A percentile compares a stretch with the other conserved stretches of the same genome.
These are phyloP conservation scores for Therioaphis trifolii DNA, from an alignment of 2,888 invertebrate genomes.

Conservation along the genomic window DNA sequence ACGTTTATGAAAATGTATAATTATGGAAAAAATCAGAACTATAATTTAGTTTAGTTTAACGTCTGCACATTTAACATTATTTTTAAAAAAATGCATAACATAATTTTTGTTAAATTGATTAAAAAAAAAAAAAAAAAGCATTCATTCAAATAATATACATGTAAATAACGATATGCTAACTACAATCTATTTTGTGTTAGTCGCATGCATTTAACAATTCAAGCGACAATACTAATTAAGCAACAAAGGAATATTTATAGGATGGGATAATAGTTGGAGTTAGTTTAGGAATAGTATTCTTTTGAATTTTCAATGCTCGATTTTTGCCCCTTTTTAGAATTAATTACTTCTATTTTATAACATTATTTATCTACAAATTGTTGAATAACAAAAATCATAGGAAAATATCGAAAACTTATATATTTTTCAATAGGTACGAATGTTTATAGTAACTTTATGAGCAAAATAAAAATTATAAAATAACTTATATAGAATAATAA, in stretches of 20 bases:
- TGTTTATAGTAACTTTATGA: too few relatives aligned
- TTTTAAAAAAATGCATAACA: too few relatives aligned
- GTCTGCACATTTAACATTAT: conserved; percentile 17
- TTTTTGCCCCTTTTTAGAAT: not conserved
- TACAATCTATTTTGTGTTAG: not conserved
- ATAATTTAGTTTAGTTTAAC: not conserved
- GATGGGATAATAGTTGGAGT: conserved; percentile 34
- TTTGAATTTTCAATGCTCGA: not conserved
- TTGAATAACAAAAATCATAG: not conserved
- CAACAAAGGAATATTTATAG: conserved; percentile 46
- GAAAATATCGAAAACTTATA: not conserved
- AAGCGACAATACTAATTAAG: conserved; percentile 43
- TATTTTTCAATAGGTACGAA: not conserved
- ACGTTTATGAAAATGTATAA: too few relatives aligned
- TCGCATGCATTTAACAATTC: conserved; percentile 35
- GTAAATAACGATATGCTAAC: too few relatives aligned
- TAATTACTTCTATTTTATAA: not conserved
- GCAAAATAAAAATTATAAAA: not conserved
- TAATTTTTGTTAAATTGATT: too few relatives aligned
- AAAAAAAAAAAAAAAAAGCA: conserved; percentile 46
- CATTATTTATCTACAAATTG: not conserved
- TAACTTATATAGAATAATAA: not conserved
- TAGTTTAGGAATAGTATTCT: conserved; percentile 32
- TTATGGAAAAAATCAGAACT: not conserved
- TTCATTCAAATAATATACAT: too few relatives aligned